Evolutionary conservation across 1,140 invertebrate genomes (phyloP).

Genomic region (Wiebesia pumilae): DNA sequence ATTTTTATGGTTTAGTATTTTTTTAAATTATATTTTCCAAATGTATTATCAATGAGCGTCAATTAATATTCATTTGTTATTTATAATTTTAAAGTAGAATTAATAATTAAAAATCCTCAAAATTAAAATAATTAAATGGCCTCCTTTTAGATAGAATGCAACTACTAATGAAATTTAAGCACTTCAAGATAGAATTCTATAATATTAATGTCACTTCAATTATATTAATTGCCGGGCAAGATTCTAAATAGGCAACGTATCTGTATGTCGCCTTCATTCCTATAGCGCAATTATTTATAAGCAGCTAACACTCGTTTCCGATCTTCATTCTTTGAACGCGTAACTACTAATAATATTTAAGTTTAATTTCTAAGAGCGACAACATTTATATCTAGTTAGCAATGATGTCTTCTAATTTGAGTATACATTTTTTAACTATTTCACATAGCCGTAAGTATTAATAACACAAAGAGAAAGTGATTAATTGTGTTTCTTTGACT

Average conservation of each 20-base stretch:
- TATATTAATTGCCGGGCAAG: neutral
- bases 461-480: constrained; percentile 13
- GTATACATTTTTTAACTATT: neutral
- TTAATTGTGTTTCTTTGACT: constrained; percentile 12
- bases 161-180: neutral
- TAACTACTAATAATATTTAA: neutral
- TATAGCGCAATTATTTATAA: neutral
- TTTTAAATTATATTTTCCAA: too few relatives aligned
- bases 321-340: neutral
- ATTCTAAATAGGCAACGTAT: too few relatives aligned
- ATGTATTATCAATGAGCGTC: too few relatives aligned
- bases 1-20: too few relatives aligned
- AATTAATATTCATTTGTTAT: too few relatives aligned
- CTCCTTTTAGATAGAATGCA: neutral
- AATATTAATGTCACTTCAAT: neutral
- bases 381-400: neutral
- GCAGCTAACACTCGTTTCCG: neutral
- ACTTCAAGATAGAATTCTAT: neutral
- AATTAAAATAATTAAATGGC: too few relatives aligned
- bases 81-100: too few relatives aligned
- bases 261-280: too few relatives aligned
- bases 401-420: constrained; percentile 13
- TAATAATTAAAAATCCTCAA: too few relatives aligned
- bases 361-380: neutral
- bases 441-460: neutral